phyloP scores from a whole-genome alignment of 2,888 invertebrate species.

The Leucophora obtusa region DNA sequence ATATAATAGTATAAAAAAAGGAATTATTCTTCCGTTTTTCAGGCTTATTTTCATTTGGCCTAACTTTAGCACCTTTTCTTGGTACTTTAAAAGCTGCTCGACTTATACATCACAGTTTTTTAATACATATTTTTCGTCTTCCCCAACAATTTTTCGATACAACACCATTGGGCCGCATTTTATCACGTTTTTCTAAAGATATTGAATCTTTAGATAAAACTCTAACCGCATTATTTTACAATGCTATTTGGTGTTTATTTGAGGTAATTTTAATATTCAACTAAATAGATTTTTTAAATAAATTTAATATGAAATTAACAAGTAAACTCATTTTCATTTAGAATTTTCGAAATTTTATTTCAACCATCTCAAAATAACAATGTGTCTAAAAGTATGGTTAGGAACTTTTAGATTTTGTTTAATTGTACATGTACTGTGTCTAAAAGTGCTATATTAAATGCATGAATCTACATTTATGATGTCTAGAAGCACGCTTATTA shows the following conservation, averaged over 20 bases:
- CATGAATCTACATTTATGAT: too few species aligned
- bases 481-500: too few species aligned
- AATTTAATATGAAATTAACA: too few species aligned
- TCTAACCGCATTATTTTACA: conserved; percentile 79
- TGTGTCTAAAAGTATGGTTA: too few species aligned
- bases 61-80: conserved; percentile 84
- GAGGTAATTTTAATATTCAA: conserved; percentile 78
- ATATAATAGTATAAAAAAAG: neutral
- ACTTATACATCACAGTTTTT: conserved; percentile 77
- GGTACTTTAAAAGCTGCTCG: conserved; percentile 78
- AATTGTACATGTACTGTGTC: too few species aligned
- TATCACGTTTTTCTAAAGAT: conserved; percentile 80
- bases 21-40: conserved; percentile 72
- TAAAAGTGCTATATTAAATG: too few species aligned
- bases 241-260: conserved; percentile 80
- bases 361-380: too few species aligned
- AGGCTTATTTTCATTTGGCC: conserved; percentile 84
- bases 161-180: conserved; percentile 82
- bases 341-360: too few species aligned
- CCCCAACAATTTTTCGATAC: conserved; percentile 83
- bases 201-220: conserved; percentile 78
- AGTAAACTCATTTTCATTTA: too few species aligned
- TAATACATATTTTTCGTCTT: conserved; percentile 79
- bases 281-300: too few species aligned
- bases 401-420: too few species aligned